Conservation (phyloP, 2,113 vertebrate species). For the Pollimyrus isidori region DNA sequence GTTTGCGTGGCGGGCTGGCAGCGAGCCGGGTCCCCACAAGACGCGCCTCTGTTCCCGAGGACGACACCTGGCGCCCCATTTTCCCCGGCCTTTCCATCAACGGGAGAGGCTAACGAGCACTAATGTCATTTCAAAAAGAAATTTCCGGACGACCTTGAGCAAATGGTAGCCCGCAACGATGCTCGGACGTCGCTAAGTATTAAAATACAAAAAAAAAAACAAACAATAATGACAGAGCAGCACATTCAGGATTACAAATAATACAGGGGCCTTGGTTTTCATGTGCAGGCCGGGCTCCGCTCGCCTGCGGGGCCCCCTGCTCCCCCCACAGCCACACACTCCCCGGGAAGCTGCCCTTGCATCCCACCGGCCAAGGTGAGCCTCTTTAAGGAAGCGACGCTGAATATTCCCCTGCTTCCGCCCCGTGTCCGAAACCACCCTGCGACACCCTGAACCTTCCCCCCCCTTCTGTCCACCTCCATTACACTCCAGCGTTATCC, state of each 20-base stretch:
- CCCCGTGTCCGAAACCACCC: too few species aligned
- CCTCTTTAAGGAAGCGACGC: neutral
- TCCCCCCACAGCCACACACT: neutral
- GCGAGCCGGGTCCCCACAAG: neutral
- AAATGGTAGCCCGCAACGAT: neutral
- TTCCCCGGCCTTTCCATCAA: constrained; percentile 34
- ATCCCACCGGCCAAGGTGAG: neutral
- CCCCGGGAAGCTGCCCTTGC: neutral
- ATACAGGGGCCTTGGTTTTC: neutral
- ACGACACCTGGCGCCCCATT: constrained; percentile 62
- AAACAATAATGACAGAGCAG: neutral
- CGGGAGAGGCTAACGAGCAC: neutral
- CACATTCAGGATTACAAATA: neutral
- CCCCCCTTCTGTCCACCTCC: neutral
- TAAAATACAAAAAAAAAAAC: neutral
- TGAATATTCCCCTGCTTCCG: neutral
- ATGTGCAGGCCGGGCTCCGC: neutral
- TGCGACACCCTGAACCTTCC: neutral
- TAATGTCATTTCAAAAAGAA: neutral
- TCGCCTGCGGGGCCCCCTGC: neutral
- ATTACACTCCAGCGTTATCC: neutral
- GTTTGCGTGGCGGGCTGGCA: neutral
- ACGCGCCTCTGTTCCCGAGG: constrained; percentile 51
- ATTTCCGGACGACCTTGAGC: neutral
- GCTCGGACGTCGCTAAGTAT: neutral